These are phyloP conservation scores for Solen grandis DNA, from an alignment of 1,140 invertebrate species.

Conservation along the genomic window DNA sequence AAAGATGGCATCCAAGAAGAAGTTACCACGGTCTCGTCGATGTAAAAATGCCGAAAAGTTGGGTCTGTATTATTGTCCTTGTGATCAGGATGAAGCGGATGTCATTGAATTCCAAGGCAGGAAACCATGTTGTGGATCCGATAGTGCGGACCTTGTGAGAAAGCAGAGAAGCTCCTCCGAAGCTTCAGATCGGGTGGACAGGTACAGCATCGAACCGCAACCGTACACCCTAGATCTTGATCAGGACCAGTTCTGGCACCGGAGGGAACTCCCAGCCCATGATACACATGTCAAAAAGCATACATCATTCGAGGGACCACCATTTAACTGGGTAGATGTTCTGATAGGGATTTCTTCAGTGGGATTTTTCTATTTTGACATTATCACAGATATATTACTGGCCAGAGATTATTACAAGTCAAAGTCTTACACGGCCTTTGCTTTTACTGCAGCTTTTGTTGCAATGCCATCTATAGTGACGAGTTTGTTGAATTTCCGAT, in stretches of 20 bases:
- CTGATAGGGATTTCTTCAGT: conserved; percentile 42
- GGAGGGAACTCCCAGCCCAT: conserved; percentile 18
- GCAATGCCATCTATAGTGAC: conserved; percentile 33
- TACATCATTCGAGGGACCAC: not conserved
- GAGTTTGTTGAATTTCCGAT: conserved; percentile 34
- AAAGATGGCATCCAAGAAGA: conserved; percentile 53
- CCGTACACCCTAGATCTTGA: no score
- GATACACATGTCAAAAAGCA: not conserved
- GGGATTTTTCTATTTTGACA: conserved; percentile 52
- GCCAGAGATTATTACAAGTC: conserved; percentile 37
- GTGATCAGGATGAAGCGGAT: conserved; percentile 10
- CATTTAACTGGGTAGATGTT: conserved; percentile 32
- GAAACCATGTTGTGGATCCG: no score
- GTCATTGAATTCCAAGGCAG: no score
- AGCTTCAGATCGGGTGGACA: no score
- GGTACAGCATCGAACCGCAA: no score
- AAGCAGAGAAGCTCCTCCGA: no score
- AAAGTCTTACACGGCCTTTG: not conserved
- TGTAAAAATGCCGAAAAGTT: conserved; percentile 32
- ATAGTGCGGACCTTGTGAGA: no score
- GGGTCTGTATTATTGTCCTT: conserved; percentile 19
- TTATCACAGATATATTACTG: conserved; percentile 43
- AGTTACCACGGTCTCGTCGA: conserved; percentile 39
- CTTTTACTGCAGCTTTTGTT: conserved; percentile 38
- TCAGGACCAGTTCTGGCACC: no score